These are phyloP conservation scores for Branchipolynoe longqiensis DNA, from an alignment of 2,888 invertebrate genomes.

Conservation along the genomic window DNA sequence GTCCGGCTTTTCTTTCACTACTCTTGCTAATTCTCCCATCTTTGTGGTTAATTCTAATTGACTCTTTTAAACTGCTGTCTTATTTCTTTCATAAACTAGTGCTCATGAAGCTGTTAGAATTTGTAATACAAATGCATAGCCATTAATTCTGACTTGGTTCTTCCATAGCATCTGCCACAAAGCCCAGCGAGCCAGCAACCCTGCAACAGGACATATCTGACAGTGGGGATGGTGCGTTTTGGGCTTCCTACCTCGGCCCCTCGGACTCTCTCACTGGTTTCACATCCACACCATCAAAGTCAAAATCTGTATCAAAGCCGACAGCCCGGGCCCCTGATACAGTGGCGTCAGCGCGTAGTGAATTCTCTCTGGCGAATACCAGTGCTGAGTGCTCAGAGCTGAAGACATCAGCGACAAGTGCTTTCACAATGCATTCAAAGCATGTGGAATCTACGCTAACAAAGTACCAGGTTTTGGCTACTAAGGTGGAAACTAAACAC, in stretches of 20 bases:
- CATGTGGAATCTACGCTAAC: slow-evolving; percentile 6
- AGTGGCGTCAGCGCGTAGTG: not conserved
- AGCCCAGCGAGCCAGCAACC: too few relatives aligned
- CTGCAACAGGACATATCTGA: too few relatives aligned
- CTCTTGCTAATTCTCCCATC: too few relatives aligned
- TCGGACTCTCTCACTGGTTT: slow-evolving; percentile 12
- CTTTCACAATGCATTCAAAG: slow-evolving; percentile 35
- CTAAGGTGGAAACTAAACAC: not conserved
- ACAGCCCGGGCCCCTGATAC: slow-evolving; percentile 7
- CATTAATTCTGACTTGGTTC: too few relatives aligned
- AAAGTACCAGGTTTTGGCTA: not conserved
- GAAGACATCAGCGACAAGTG: slow-evolving; percentile 30
- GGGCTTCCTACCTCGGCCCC: slow-evolving; percentile 3
- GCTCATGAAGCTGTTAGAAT: too few relatives aligned
- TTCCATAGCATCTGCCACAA: too few relatives aligned
- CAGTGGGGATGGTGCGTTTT: slow-evolving; percentile 8
- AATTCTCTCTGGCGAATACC: not conserved
- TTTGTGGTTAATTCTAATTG: too few relatives aligned
- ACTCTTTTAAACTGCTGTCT: too few relatives aligned
- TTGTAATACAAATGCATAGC: too few relatives aligned
- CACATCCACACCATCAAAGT: slow-evolving; percentile 29
- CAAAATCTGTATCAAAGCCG: slow-evolving; percentile 19
- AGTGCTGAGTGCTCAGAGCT: slow-evolving; percentile 8
- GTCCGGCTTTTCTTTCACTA: too few relatives aligned
- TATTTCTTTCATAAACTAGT: too few relatives aligned